phyloP scores from a whole-genome alignment of 2,888 invertebrate species.

The Holacanthella duospinosa region DNA sequence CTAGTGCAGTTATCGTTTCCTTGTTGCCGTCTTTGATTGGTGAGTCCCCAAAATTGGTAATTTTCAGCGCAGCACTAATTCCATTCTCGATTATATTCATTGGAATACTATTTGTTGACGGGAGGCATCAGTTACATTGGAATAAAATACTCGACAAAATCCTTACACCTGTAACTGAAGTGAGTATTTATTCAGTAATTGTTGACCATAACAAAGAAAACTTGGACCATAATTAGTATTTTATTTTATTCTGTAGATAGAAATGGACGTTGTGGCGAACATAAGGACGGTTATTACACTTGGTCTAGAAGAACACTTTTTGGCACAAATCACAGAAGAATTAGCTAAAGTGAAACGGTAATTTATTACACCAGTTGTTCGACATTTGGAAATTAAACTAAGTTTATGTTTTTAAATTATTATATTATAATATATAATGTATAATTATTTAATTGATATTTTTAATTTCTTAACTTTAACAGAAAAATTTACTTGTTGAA shows the following conservation, averaged over 20 bases:
- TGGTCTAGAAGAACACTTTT: slow-evolving; percentile 7
- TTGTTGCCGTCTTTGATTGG: neutral
- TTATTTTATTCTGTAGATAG: neutral
- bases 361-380: too few relatives aligned
- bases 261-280: slow-evolving; percentile 17
- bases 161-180: neutral
- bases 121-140: neutral
- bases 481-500: neutral
- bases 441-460: too few relatives aligned
- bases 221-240: neutral
- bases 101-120: neutral
- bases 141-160: neutral
- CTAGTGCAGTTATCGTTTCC: neutral
- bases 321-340: neutral
- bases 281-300: slow-evolving; percentile 20
- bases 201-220: neutral
- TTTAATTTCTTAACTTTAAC: too few relatives aligned
- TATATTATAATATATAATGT: too few relatives aligned
- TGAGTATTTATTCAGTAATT: neutral
- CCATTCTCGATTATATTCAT: neutral
- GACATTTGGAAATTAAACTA: neutral
- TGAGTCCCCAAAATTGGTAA: too few relatives aligned
- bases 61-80: too few relatives aligned
- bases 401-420: neutral
- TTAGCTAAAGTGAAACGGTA: neutral